Evolutionary conservation across 2,888 invertebrate genomes (phyloP).

Genomic region (Epinotia ramella): DNA sequence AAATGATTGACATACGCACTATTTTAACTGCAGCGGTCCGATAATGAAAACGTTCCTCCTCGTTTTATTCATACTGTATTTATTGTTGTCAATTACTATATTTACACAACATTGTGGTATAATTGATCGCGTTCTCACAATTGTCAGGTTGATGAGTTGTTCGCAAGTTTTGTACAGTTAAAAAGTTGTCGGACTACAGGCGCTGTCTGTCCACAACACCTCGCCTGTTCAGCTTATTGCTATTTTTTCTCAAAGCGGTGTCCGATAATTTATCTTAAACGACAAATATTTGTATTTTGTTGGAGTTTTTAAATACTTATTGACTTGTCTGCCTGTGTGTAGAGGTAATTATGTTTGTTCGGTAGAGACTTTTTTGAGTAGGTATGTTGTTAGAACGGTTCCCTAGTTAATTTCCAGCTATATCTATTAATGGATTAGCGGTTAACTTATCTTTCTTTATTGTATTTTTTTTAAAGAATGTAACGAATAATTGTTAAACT

Average conservation of each 20-base stretch:
- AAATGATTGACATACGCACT: conserved; percentile 80
- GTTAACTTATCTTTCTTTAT: conserved; percentile 49
- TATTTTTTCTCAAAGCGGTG: conserved; percentile 60
- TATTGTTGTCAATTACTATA: conserved; percentile 82
- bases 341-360: conserved; percentile 61
- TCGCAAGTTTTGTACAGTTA: conserved; percentile 74
- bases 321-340: conserved; percentile 62
- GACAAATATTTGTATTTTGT: conserved; percentile 74
- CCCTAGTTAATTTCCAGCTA: conserved; percentile 58
- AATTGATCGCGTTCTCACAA: conserved; percentile 85
- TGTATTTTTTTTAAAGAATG: not conserved
- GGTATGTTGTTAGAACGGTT: conserved; percentile 64
- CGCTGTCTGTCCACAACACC: conserved; percentile 63
- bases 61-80: conserved; percentile 77
- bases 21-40: conserved; percentile 75
- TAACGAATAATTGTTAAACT: not conserved
- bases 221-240: conserved; percentile 57
- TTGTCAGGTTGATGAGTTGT: conserved; percentile 77
- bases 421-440: conserved; percentile 65
- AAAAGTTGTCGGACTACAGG: conserved; percentile 64
- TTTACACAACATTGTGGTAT: conserved; percentile 70
- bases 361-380: conserved; percentile 54
- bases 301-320: conserved; percentile 58
- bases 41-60: conserved; percentile 79
- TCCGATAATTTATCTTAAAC: conserved; percentile 73